Evolutionary conservation across 2,888 invertebrate species (phyloP).

Genomic region (Bellardia pandia): DNA sequence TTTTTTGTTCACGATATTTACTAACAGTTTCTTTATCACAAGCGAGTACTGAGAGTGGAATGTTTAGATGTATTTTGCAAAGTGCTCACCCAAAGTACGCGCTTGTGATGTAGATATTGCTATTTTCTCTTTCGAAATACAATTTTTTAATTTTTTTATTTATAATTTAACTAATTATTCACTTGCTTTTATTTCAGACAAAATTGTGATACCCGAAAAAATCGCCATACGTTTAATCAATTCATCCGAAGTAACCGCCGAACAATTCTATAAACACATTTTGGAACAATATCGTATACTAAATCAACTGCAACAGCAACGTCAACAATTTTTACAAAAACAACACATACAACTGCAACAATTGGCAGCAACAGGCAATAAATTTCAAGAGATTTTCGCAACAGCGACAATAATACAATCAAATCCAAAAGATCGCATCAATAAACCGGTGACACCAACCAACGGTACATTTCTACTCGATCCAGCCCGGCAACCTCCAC

Average conservation of each 20-base stretch:
- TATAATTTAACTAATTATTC: not conserved
- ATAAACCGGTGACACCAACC: slow-evolving; percentile 73
- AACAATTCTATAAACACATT: slow-evolving; percentile 83
- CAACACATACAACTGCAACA: slow-evolving; percentile 81
- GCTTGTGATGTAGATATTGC: no score
- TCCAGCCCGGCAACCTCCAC: slow-evolving; percentile 63
- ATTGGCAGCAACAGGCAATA: slow-evolving; percentile 80
- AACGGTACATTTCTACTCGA: slow-evolving; percentile 77
- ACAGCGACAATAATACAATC: slow-evolving; percentile 82
- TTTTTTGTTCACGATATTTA: no score
- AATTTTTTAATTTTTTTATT: not conserved
- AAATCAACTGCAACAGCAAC: slow-evolving; percentile 79
- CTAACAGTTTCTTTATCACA: no score
- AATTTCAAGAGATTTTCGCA: slow-evolving; percentile 81
- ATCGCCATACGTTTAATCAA: slow-evolving; percentile 83
- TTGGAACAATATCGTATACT: slow-evolving; percentile 81
- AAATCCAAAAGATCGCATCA: slow-evolving; percentile 77
- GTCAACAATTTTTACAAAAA: slow-evolving; percentile 80
- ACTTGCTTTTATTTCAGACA: slow-evolving; percentile 77
- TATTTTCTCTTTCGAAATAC: no score
- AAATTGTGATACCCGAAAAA: slow-evolving; percentile 84
- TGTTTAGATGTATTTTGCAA: no score
- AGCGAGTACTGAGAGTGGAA: no score
- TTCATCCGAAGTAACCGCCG: slow-evolving; percentile 83
- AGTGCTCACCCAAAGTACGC: no score